These are phyloP conservation scores for Romanogobio albipinnatus DNA, from an alignment of 2,113 vertebrate species.

Conservation along the genomic window DNA sequence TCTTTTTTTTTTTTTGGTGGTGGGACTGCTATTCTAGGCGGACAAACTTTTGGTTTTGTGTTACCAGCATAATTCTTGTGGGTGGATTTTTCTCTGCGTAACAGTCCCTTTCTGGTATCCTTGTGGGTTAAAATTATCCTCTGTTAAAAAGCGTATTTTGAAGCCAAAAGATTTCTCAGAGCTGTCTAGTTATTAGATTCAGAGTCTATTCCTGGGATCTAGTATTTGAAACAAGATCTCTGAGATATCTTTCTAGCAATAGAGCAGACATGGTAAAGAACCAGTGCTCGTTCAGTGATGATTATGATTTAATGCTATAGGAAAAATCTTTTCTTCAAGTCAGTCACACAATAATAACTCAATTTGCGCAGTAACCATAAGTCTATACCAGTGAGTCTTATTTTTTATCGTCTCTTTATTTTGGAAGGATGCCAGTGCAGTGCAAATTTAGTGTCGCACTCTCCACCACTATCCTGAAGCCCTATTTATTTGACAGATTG, in stretches of 20 bases:
- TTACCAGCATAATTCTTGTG: conserved; percentile 2
- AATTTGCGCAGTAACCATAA: background rate
- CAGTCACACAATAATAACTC: background rate
- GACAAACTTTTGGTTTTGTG: background rate
- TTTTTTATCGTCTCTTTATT: background rate
- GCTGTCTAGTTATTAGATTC: conserved; percentile 14
- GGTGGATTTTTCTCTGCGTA: background rate
- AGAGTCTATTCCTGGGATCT: conserved; percentile 14
- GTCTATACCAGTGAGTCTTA: background rate
- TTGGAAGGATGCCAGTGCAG: background rate
- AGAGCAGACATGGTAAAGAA: background rate
- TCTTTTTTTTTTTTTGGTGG: background rate
- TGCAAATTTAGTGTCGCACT: conserved; percentile 26
- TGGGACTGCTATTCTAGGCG: background rate
- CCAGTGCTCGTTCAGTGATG: background rate
- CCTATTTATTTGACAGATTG: conserved; percentile 62
- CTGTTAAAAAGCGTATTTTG: background rate
- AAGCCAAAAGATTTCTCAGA: conserved; percentile 1
- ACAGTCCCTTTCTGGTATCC: background rate
- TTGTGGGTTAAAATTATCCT: background rate
- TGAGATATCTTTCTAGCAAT: conserved; percentile 16
- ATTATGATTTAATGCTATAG: background rate
- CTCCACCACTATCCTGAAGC: background rate
- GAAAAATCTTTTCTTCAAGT: background rate
- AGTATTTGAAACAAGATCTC: background rate